Evolutionary conservation across 2,113 vertebrate genomes (phyloP), one percentile per base, ranked within the genome.

Genomic region (Calyptommatus sinebrachiatus): DNA sequence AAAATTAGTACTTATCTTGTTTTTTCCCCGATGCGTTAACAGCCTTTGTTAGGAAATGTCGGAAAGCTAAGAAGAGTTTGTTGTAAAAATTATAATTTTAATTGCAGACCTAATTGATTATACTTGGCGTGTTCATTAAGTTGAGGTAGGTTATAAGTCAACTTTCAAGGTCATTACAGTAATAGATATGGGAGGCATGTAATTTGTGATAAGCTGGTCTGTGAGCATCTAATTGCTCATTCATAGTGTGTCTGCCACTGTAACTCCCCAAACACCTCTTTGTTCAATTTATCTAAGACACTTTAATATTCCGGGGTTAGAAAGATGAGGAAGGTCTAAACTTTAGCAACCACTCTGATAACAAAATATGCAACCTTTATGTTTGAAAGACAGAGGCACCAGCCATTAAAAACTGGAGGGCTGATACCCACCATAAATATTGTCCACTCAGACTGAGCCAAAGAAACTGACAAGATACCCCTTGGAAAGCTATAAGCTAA

Each of bases 21-120:
- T 41, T 41, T 41, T 57, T 77, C 79, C 69, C 3, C 0, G 16
- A 67, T 79, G 70, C 28, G 78, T 80, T 88, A 89, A 69, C 79
- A 74, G 86, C 67, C 81, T 85, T 87, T 78, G 70, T 84, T 84
- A 88, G 87, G 87, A 91, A 83, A 83, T 79, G 65, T 81, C 84
- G 80, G 73, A 84, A 88, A 85, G 76, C 10, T 1, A 75, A 86
- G 82, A 78, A 69, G 86, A 92, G 86, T 91, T 86, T 93, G 80
- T 90, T 88, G 90, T 90, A 91, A 88, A 92, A 93, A 95, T 94
- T 92, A 85, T 91, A 79, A 93, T 94, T 94, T 94, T 95, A 95
- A 95, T 95, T 95, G 90, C 89, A 91, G 86, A 79, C 62, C 73
- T 93, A 95, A 95, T 92, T 95, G 93, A 95, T 94, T 94, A 92